Conservation (phyloP, 2,113 vertebrate species). For the Tyto alba region DNA sequence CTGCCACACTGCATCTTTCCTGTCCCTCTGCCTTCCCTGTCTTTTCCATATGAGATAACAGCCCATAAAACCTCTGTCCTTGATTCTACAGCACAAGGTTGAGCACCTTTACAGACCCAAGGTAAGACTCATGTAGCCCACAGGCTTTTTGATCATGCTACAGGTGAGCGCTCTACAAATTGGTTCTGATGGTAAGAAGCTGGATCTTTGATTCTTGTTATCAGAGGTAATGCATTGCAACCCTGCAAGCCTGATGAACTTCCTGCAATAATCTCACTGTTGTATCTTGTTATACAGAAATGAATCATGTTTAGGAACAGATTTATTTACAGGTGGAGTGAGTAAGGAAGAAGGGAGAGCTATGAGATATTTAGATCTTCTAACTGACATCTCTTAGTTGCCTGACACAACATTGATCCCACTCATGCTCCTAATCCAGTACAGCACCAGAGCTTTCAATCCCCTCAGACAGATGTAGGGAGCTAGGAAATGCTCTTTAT, state of each 20-base stretch:
- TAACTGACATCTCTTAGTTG: not conserved
- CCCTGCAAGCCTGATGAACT: not conserved
- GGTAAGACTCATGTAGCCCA: not conserved
- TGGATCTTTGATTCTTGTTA: conserved; percentile 28
- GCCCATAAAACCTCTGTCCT: not conserved
- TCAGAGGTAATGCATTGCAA: not conserved
- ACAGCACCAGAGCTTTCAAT: not conserved
- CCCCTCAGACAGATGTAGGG: not conserved
- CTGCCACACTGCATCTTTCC: not conserved
- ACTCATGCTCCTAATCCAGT: not conserved
- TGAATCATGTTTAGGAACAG: conserved; percentile 39
- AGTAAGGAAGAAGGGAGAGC: not conserved
- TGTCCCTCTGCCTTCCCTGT: not conserved
- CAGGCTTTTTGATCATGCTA: not conserved
- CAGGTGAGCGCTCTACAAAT: not conserved
- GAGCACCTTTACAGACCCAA: not conserved
- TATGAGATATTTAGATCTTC: not conserved
- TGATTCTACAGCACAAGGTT: not conserved
- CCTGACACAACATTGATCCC: not conserved
- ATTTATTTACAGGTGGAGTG: not conserved
- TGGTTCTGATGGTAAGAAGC: not conserved
- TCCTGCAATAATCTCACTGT: conserved; percentile 28
- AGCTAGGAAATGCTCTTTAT: not conserved
- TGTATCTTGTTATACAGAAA: conserved; percentile 56
- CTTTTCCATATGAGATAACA: not conserved